A percentile compares a stretch with the other conserved stretches of the same genome.
These are phyloP conservation scores for Drosophila orena DNA, from an alignment of 1,140 invertebrate genomes.

Conservation along the genomic window DNA sequence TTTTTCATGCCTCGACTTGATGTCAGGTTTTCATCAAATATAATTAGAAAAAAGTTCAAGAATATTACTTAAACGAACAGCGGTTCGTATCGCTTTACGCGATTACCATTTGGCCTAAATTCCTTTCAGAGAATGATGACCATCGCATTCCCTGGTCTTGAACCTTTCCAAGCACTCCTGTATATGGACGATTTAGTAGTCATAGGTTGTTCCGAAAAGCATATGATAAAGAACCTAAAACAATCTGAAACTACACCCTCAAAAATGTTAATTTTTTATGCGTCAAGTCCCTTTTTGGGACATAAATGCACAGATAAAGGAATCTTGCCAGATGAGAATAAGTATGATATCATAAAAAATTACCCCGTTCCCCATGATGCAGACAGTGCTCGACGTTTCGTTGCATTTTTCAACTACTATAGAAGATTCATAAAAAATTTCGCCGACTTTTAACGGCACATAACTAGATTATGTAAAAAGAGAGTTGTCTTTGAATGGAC, in stretches of 20 bases:
- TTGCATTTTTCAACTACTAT: too few relatives aligned
- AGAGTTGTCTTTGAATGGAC: too few relatives aligned
- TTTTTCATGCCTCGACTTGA: background rate
- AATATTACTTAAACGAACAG: background rate
- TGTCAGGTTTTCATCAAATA: background rate
- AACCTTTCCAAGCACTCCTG: background rate
- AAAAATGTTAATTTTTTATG: too few relatives aligned
- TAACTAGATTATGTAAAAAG: too few relatives aligned
- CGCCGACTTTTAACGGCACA: too few relatives aligned
- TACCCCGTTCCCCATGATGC: too few relatives aligned
- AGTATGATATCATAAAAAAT: too few relatives aligned
- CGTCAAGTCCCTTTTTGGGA: too few relatives aligned
- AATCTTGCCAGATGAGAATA: too few relatives aligned
- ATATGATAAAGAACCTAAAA: background rate
- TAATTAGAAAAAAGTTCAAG: background rate
- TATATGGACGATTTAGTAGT: background rate
- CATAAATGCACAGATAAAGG: too few relatives aligned
- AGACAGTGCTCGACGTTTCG: too few relatives aligned
- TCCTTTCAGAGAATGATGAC: background rate
- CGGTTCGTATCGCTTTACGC: background rate
- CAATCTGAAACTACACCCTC: background rate
- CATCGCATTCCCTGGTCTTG: background rate
- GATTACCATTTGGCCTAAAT: background rate
- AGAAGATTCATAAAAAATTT: too few relatives aligned
- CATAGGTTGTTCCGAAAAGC: background rate